A percentile compares a stretch with the other conserved stretches of the same genome.
These are phyloP conservation scores for Rhinopomastus cyanomelas DNA, from an alignment of 2,113 vertebrate species.

Conservation along the genomic window DNA sequence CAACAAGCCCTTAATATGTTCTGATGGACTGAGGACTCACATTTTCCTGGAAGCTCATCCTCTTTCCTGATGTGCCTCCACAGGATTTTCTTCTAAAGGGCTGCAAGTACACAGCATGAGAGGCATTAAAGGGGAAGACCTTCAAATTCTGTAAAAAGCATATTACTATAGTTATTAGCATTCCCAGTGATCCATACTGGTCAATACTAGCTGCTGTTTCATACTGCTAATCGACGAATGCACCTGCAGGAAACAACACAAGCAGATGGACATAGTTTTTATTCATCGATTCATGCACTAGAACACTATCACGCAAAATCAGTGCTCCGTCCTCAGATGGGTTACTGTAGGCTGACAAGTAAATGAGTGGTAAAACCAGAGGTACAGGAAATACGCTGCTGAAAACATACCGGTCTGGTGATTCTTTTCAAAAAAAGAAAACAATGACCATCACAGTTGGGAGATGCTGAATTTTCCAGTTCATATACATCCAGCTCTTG, in stretches of 20 bases:
- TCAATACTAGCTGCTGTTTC: background rate
- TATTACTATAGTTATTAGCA: background rate
- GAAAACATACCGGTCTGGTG: background rate
- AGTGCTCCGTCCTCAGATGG: background rate
- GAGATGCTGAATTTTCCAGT: background rate
- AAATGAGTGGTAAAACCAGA: background rate
- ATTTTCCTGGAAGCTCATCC: background rate
- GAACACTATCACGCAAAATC: background rate
- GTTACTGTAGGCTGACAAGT: background rate
- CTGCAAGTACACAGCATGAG: background rate
- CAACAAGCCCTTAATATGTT: background rate
- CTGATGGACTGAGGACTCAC: background rate
- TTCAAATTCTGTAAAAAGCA: background rate
- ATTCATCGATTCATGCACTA: fast-evolving
- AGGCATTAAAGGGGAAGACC: background rate
- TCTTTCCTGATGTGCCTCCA: background rate
- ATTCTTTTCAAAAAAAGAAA: background rate
- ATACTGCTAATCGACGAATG: background rate
- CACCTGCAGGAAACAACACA: background rate
- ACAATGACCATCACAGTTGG: background rate
- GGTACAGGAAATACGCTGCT: background rate
- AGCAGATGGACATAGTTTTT: background rate
- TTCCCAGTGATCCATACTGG: background rate
- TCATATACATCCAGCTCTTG: background rate
- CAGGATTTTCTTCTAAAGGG: background rate